Base-by-base conservation (phyloP, 2,113 vertebrate genomes). In the Pholis gunnellus region DNA sequence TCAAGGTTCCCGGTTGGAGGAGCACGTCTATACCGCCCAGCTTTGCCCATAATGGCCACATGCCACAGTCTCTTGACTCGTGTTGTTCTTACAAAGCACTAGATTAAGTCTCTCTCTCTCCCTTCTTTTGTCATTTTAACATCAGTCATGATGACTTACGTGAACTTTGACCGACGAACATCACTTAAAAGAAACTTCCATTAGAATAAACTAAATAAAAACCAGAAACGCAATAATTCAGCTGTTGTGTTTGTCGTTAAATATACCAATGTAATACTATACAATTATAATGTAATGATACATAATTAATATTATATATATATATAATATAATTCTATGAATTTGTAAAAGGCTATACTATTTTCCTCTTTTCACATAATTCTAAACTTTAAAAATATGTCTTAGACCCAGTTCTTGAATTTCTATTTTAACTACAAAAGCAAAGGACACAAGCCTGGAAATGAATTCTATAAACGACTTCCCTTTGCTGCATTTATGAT, bases 21-120 rank as follows among this genome's bases (percentile, higher is more conserved):
- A 61, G 81, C 74, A 2, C 38, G 70, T 31, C 3, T 70, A 5
- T 17, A 83, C 79, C 67, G 66, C 75, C 69, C 82, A 38, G 42
- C 71, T 83, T 64, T 52, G 81, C 60, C 75, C 48, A 13, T 38
- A 38, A 67, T 74, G 74, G 78, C 84, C 78, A 73, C 80, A 69
- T 79, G 83, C 66, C 87, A 66, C 77, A 54, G 27, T 31, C 81
- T 82, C 72, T 72, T 76, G 20, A 34, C 77, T 31, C 0, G 52
- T 85, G 87, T 82, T 91, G 82, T 77, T 88, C 83, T 78, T 73
- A 67, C 75, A 54, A 84, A 88, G 82, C 18, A 25, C 34, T 9
- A 44, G 59, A 63, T 34, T 75, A 11, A 65, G 75, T 63, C 57
- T 3, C 13, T 52, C 46, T 38, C 6, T 54, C 3, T 2, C 11